Conservation (phyloP, 2,797 vertebrate species). For the Spheniscus humboldti region DNA sequence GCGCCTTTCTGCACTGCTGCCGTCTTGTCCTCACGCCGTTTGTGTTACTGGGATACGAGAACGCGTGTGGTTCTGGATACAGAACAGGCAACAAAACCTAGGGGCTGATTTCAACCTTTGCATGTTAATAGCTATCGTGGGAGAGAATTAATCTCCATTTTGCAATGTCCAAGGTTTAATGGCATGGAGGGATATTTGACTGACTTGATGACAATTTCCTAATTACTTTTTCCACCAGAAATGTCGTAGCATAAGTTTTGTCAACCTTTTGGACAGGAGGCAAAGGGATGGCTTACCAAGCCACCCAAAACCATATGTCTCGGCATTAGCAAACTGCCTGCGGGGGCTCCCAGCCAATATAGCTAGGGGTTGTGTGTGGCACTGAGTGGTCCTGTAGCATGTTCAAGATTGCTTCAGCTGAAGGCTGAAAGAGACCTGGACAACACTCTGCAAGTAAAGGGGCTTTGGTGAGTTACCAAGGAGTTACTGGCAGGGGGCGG, state of each 20-base stretch:
- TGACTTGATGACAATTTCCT: background rate
- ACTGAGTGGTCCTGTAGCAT: accelerated
- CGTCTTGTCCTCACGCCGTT: accelerated
- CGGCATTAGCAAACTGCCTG: background rate
- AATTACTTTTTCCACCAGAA: background rate
- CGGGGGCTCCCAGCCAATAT: background rate
- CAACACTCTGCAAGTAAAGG: background rate
- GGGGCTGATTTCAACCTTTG: background rate
- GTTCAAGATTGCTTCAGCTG: background rate
- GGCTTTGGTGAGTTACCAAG: background rate
- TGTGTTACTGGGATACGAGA: background rate
- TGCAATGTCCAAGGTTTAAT: background rate
- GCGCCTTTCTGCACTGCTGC: background rate
- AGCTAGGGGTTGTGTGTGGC: background rate
- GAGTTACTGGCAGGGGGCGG: background rate
- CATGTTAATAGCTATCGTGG: background rate
- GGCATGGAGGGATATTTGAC: background rate
- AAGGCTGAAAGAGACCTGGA: background rate
- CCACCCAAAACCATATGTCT: background rate
- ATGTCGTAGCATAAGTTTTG: background rate
- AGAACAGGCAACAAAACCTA: background rate
- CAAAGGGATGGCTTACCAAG: background rate
- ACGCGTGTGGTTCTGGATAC: background rate
- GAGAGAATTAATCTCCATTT: background rate
- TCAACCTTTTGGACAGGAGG: background rate